Evolutionary conservation across 2,797 vertebrate species (phyloP).

Genomic region (Xyrichtys novacula): DNA sequence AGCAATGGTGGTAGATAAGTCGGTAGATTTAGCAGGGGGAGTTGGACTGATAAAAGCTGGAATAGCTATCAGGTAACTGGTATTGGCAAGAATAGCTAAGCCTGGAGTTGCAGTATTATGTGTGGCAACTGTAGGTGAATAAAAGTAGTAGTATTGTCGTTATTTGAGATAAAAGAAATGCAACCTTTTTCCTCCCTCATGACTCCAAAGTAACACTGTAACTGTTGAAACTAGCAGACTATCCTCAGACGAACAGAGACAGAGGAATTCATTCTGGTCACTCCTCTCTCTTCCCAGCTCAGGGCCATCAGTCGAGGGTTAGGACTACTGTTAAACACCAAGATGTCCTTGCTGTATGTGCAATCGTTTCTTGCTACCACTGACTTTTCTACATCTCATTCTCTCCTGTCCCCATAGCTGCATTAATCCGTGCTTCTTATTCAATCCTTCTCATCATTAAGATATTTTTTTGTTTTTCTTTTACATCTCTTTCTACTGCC

Average conservation of each 20-base stretch:
- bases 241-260: not conserved
- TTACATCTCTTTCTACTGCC: not conserved
- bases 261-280: slow-evolving; percentile 34
- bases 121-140: too few species aligned
- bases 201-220: not conserved
- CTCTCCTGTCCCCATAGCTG: not conserved
- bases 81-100: too few species aligned
- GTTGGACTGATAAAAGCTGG: too few species aligned
- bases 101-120: too few species aligned
- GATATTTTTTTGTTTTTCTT: slow-evolving; percentile 19
- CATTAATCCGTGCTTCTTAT: slow-evolving; percentile 20
- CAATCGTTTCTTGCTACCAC: slow-evolving; percentile 37
- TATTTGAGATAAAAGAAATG: too few species aligned
- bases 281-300: slow-evolving; percentile 38
- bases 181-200: not conserved
- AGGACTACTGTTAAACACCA: slow-evolving; percentile 55
- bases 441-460: slow-evolving; percentile 33
- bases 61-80: too few species aligned
- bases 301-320: slow-evolving; percentile 60
- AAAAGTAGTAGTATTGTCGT: too few species aligned
- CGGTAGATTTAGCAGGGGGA: too few species aligned
- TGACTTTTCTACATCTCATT: slow-evolving; percentile 9
- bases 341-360: slow-evolving; percentile 48
- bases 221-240: not conserved
- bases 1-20: too few species aligned